phyloP scores from a whole-genome alignment of 1,140 invertebrate genomes.

The Lethrus apterus region DNA sequence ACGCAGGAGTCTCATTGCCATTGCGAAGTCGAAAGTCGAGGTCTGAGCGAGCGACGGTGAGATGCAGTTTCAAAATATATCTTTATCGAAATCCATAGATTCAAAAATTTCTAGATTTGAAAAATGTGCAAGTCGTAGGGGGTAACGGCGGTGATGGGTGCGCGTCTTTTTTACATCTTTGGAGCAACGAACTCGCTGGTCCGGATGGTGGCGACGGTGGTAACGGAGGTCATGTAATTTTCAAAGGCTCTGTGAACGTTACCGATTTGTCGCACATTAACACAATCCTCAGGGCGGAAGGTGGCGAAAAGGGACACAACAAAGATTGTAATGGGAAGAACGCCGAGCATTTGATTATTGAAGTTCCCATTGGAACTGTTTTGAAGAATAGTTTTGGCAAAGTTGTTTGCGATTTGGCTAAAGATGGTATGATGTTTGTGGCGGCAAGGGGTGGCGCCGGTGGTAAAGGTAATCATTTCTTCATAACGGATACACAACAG shows the following conservation, averaged over 20 bases:
- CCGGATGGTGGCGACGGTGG: slow-evolving; percentile 97
- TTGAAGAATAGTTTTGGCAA: slow-evolving; percentile 56
- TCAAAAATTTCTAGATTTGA: slow-evolving; percentile 63
- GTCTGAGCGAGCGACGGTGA: too few species aligned
- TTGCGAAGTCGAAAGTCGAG: too few species aligned
- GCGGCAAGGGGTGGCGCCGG: slow-evolving; percentile 91
- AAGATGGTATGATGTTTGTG: slow-evolving; percentile 76
- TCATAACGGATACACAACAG: slow-evolving; percentile 72
- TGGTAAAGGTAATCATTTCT: slow-evolving; percentile 92
- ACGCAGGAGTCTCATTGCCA: too few species aligned
- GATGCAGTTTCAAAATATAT: too few species aligned
- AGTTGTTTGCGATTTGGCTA: slow-evolving; percentile 63
- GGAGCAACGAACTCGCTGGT: slow-evolving; percentile 77
- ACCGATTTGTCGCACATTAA: slow-evolving; percentile 68
- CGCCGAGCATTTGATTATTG: slow-evolving; percentile 67
- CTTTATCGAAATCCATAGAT: too few species aligned
- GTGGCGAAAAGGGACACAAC: slow-evolving; percentile 65
- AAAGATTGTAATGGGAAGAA: slow-evolving; percentile 76
- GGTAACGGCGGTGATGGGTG: slow-evolving; percentile 91
- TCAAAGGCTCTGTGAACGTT: slow-evolving; percentile 60
- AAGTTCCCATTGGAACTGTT: slow-evolving; percentile 86
- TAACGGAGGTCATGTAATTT: slow-evolving; percentile 93
- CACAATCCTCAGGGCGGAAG: slow-evolving; percentile 51
- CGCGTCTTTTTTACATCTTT: slow-evolving; percentile 75
- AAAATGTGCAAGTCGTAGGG: slow-evolving; percentile 55